Evolutionary conservation across 37 sponge, comb jelly and placozoan genomes (phyloP), one percentile per base, ranked within the genome.

Genomic region (Oopsacas minuta): DNA sequence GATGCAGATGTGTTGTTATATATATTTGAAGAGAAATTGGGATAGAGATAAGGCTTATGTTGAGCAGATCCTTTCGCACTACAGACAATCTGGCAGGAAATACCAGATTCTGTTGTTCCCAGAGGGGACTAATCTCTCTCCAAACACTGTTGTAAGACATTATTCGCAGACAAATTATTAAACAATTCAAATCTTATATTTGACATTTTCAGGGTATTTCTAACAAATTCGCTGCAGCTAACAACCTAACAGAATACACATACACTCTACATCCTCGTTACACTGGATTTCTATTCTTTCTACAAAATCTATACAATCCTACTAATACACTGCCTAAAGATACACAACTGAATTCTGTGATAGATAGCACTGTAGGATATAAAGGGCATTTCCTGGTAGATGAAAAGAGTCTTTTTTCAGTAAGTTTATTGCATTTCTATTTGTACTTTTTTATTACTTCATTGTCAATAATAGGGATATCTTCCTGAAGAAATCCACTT

Each of bases 31-130:
- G 1, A 90, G 94, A 23, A 82, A 83, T 12, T 93, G 94, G 94
- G 85, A 91, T 22, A 35, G 36, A 28, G 94, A 93, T 39, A 34
- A 85, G 23, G 34, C 20, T 0, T 93, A 92, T 81, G 61, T 94
- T 37, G 53, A 39, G 0, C 52, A 83, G 28, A 94, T 88, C 36
- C 85, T 94, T 0, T 42, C 84, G 81, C 90, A 86, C 82, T 81
- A 86, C 88, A 93, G 89, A 36, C 52, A 52, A 52, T 35, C 87
- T 82, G 37, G 83, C 36, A 84, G 36, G 5, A 90, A 91, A 0
- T 23, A 83, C 23, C 92, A 94, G 46, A 82, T 94, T n/a, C 88
- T 94, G 23, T 49, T 92, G 39, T 94, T 94, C 38, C 94, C 94
- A 28, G 94, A 90, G 37, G 94, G 94, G 0, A 84, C 85, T 35